Base-by-base conservation (phyloP, 2,797 vertebrate genomes). In the Myotis planiceps region DNA sequence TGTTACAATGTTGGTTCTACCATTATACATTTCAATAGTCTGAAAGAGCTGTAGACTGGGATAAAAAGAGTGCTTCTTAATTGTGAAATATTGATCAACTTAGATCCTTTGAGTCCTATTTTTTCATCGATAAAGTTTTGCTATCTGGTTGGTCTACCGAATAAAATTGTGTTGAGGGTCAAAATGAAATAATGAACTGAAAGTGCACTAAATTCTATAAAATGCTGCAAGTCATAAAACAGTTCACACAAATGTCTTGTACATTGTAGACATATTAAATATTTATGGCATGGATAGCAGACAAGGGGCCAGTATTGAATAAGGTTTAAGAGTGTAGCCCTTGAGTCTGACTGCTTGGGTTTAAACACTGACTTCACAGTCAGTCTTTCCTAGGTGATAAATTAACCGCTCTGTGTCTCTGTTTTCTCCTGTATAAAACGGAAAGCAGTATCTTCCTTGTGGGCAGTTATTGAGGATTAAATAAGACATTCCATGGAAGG, bases 111-210 rank as follows among this genome's bases (percentile, higher is more conserved):
- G 37, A 47, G 21, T 69, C 39, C 95, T 53, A 60, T 76, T 80
- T 95, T 84, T 37, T 85, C 18, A 63, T 84, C 18, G 74, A 34
- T 53, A 42, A 82, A 68, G 18, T 90, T 83, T 19, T 74, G 29
- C 4, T 88, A 13, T 71, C 45, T 72, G 21, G 25, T n/a, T 81
- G 10, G 19, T 27, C 69, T 81, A 72, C 3, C 3, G 25, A 90
- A 42, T 7, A 75, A 16, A 78, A 55, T 21, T 66, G 32, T 37
- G 13, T 42, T 85, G 65, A 90, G 25, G 5, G 71, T 82, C 19
- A 42, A 84, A 90, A 92, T 90, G 55, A 92, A 92, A 94, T 72
- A 63, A 81, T 74, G 47, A 84, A 81, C 12, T 53, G 27, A 86
- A 95, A 68, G 12, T 45, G 1, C 8, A 49, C 34, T 89, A 85